These are phyloP conservation scores for Trichomycterus rosablanca DNA, from an alignment of 2,113 vertebrate genomes.

Conservation along the genomic window DNA sequence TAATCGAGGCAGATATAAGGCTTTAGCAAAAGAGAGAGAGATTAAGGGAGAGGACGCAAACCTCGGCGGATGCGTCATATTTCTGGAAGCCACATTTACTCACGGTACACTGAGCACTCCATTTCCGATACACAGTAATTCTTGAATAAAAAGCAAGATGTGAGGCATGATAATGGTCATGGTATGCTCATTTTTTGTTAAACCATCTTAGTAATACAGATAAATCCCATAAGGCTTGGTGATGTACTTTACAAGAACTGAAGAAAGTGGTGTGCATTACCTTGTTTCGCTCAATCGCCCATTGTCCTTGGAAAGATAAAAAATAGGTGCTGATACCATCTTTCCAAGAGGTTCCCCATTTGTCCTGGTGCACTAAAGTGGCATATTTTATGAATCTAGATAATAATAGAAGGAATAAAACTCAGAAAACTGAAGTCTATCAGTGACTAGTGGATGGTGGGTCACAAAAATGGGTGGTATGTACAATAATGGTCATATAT, in stretches of 20 bases:
- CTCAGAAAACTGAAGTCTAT: neutral
- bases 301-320: no score
- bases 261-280: no score
- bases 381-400: no score
- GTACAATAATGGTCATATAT: no score
- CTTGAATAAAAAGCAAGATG: slow-evolving; percentile 25
- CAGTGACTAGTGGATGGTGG: no score
- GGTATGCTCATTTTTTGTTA: slow-evolving; percentile 1
- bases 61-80: slow-evolving; percentile 29
- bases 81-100: slow-evolving; percentile 29
- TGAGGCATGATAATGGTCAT: slow-evolving; percentile 1
- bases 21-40: slow-evolving; percentile 7
- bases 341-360: no score
- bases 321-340: no score
- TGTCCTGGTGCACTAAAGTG: no score
- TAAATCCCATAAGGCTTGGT: neutral
- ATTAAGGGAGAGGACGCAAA: slow-evolving; percentile 7
- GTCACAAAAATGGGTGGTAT: no score
- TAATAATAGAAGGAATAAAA: no score
- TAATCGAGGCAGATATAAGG: neutral
- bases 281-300: no score
- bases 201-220: slow-evolving; percentile 4
- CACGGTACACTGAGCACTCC: slow-evolving; percentile 24
- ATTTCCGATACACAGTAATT: slow-evolving; percentile 26
- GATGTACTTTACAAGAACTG: no score